Evolutionary conservation across 1,140 invertebrate genomes (phyloP).

Genomic region (Tetraneura akinire): DNA sequence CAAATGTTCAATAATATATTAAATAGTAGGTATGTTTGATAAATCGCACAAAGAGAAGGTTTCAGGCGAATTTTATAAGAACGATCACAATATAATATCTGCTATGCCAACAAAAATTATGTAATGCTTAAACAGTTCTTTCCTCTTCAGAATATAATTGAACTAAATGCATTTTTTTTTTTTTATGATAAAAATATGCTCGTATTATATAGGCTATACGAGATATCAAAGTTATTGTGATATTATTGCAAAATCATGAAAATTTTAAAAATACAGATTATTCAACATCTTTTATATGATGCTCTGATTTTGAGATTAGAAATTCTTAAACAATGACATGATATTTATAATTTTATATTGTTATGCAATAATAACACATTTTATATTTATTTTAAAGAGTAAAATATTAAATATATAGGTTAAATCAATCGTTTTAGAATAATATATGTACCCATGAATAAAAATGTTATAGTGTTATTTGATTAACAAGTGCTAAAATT

Average conservation of each 20-base stretch:
- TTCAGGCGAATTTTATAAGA: not conserved
- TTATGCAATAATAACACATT: too few species aligned
- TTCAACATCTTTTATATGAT: not conserved
- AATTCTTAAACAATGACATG: not conserved
- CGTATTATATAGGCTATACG: too few species aligned
- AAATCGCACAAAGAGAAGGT: conserved; percentile 5
- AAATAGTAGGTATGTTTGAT: not conserved
- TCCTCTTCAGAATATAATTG: not conserved
- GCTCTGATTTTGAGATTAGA: not conserved
- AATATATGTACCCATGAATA: too few species aligned
- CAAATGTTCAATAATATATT: not conserved
- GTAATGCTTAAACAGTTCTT: not conserved
- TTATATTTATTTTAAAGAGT: too few species aligned
- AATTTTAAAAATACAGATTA: conserved; percentile 9
- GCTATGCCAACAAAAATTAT: conserved; percentile 1
- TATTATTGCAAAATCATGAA: not conserved
- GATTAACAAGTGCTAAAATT: too few species aligned
- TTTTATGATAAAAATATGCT: not conserved
- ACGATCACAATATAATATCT: not conserved
- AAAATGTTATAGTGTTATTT: too few species aligned
- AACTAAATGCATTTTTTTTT: conserved; percentile 13
- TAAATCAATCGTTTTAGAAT: too few species aligned
- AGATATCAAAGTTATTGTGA: not conserved
- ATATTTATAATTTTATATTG: too few species aligned
- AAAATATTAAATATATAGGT: too few species aligned